phyloP scores from a whole-genome alignment of 2,888 invertebrate genomes.

The Drosophila emarginata region DNA sequence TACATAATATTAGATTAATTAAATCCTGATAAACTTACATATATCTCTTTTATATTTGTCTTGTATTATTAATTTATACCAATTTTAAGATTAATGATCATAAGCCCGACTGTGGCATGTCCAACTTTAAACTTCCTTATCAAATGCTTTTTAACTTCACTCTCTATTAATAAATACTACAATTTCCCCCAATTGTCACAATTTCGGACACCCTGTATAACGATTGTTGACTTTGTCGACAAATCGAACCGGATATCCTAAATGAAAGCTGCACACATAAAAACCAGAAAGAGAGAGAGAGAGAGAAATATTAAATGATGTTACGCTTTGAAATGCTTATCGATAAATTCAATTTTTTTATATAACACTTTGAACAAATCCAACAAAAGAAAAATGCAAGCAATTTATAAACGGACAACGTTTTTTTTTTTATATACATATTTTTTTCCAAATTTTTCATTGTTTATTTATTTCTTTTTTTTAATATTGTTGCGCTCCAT shows the following conservation, averaged over 20 bases:
- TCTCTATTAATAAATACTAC: neutral
- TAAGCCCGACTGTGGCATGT: too few species aligned
- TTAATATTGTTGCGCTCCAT: constrained; percentile 53
- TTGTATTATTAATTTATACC: too few species aligned
- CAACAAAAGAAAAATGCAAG: constrained; percentile 17
- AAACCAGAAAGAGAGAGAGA: constrained; percentile 9
- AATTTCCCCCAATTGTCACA: neutral
- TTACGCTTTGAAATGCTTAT: constrained; percentile 26
- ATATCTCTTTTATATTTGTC: too few species aligned
- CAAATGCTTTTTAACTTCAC: neutral
- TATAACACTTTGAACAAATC: constrained; percentile 39
- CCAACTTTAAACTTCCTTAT: neutral
- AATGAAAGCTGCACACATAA: constrained; percentile 68
- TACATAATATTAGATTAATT: too few species aligned
- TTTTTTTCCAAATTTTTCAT: too few species aligned
- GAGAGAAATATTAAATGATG: constrained; percentile 16
- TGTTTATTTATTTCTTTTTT: constrained; percentile 19
- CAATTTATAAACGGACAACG: constrained; percentile 20
- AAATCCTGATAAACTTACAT: too few species aligned
- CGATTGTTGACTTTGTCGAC: neutral
- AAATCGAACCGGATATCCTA: constrained; percentile 81
- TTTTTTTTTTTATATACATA: neutral
- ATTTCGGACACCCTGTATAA: neutral
- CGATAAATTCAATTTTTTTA: constrained; percentile 40
- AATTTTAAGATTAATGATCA: neutral